phyloP scores from a whole-genome alignment of 1,140 invertebrate genomes.

The Laodelphax striatellus region DNA sequence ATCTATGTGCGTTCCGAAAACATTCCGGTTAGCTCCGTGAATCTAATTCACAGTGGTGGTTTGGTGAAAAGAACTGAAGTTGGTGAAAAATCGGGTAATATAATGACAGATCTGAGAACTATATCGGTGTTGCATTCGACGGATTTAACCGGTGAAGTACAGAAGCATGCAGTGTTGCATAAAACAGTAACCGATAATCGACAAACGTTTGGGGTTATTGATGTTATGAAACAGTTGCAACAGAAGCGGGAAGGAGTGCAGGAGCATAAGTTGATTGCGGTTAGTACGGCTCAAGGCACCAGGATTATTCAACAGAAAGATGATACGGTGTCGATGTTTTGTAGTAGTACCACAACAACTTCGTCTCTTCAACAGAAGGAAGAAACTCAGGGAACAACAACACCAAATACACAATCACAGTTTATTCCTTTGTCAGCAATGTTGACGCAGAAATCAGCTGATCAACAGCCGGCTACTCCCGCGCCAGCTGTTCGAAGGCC shows the following conservation, averaged over 20 bases:
- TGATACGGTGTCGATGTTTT: not conserved
- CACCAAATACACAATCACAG: constrained; percentile 7
- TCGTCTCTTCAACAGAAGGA: constrained; percentile 15
- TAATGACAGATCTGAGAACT: not conserved
- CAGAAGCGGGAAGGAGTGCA: not conserved
- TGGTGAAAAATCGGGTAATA: not conserved
- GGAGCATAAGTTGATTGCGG: not conserved
- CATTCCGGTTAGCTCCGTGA: not conserved
- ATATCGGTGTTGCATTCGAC: constrained; percentile 4
- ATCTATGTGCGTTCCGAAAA: constrained; percentile 9
- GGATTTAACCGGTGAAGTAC: not conserved
- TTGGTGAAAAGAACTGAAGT: not conserved
- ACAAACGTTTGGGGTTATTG: not conserved
- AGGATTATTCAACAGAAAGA: not conserved
- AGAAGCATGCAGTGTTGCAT: not conserved
- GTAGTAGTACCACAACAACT: not conserved
- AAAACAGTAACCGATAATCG: not conserved
- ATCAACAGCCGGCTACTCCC: not conserved
- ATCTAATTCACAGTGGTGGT: not conserved
- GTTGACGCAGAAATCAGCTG: constrained; percentile 17
- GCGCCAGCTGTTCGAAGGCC: not conserved
- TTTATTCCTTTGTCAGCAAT: constrained; percentile 22
- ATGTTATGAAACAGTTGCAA: not conserved
- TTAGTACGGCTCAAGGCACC: not conserved
- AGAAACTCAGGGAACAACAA: no score